These are phyloP conservation scores for Ochropleura leucogaster DNA, from an alignment of 2,888 invertebrate species.

Conservation along the genomic window DNA sequence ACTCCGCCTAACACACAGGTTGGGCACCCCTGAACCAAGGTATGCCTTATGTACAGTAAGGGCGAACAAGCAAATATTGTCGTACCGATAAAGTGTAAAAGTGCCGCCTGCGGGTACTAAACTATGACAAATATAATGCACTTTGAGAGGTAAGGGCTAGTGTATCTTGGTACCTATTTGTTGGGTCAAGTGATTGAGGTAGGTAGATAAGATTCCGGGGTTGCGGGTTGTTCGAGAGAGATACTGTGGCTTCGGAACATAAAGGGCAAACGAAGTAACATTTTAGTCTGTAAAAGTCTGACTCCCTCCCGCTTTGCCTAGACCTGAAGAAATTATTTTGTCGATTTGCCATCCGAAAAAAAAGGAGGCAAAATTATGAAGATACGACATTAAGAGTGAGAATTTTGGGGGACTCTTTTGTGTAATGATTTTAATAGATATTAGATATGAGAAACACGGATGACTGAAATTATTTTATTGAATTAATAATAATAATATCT, in stretches of 20 bases:
- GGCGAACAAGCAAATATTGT: conserved; percentile 78
- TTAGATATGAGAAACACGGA: not conserved
- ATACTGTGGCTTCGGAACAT: too few relatives aligned
- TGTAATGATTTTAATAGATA: too few relatives aligned
- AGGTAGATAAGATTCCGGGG: not conserved
- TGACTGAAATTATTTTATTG: not conserved
- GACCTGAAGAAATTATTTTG: too few relatives aligned
- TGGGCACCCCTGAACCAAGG: conserved; percentile 37
- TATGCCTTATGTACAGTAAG: conserved; percentile 57
- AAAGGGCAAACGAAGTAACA: too few relatives aligned
- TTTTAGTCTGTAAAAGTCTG: too few relatives aligned
- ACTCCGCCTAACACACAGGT: not conserved
- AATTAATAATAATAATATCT: too few relatives aligned
- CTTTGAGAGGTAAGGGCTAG: conserved; percentile 55
- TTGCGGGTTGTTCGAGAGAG: too few relatives aligned
- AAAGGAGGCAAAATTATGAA: too few relatives aligned
- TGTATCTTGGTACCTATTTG: conserved; percentile 11
- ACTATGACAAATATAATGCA: conserved; percentile 76
- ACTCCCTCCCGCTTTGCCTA: too few relatives aligned
- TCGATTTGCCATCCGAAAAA: too few relatives aligned
- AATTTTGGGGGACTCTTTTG: too few relatives aligned
- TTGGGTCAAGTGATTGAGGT: conserved; percentile 7
- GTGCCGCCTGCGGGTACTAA: conserved; percentile 75
- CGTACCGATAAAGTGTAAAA: conserved; percentile 77
- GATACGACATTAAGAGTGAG: too few relatives aligned